phyloP scores from a whole-genome alignment of 2,797 vertebrate genomes.

The Acropternis orthonyx region DNA sequence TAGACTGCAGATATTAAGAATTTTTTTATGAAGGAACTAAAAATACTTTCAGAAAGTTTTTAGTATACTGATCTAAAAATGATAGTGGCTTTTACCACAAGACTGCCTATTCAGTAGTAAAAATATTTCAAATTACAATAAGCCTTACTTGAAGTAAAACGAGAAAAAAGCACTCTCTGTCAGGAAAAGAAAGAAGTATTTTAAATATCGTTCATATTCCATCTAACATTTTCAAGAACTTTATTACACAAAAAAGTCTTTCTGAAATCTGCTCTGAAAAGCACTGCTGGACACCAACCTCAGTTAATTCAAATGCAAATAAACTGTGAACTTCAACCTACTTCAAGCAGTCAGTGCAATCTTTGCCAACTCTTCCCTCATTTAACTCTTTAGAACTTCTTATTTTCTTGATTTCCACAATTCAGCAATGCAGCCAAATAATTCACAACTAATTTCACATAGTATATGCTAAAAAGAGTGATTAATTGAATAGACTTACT shows the following conservation, averaged over 20 bases:
- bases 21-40: background rate
- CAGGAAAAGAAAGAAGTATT: constrained; percentile 13
- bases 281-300: constrained; percentile 38
- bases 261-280: constrained; percentile 38
- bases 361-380: background rate
- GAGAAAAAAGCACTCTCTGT: background rate
- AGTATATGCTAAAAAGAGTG: background rate
- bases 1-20: background rate
- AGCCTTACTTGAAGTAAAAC: background rate
- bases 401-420: background rate
- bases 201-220: background rate
- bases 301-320: constrained; percentile 69
- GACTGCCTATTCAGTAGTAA: background rate
- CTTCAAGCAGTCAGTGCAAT: constrained; percentile 11
- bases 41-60: constrained; percentile 10
- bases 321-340: constrained; percentile 48
- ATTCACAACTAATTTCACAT: background rate
- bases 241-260: constrained; percentile 44
- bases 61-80: constrained; percentile 7
- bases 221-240: constrained; percentile 31
- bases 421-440: background rate
- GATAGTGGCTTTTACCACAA: background rate
- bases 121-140: constrained; percentile 43
- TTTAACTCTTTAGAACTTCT: constrained; percentile 39
- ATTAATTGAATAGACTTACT: background rate